Base-by-base conservation (phyloP, 2,113 vertebrate genomes). In the Ardeotis arabs region DNA sequence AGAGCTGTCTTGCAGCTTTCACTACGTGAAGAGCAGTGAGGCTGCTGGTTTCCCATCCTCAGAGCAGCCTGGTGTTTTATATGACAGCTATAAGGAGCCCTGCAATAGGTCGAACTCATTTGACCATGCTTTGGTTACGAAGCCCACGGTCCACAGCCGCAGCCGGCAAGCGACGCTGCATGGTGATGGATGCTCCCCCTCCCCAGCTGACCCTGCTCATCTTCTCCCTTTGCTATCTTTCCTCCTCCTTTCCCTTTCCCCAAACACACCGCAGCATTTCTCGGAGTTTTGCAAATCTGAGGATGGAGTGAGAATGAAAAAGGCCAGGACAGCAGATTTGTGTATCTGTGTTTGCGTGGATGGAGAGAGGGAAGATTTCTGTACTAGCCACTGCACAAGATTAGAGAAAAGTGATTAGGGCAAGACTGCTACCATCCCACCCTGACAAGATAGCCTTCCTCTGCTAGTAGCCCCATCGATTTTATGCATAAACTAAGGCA, bases 11-110 rank as follows among this genome's bases (percentile, higher is more conserved):
- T 49, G 64, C 60, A 95, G 82, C 28, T 59, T 66, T 87, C 80
- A 5, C 11, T 2, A 23, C 15, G 29, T 64, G 84, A 74, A 66
- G 4, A 93, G 66, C 78, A 74, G 45, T 4, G 33, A 95, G 89
- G 91, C 84, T 95, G 92, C 88, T 95, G 89, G 80, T 90, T 95
- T 95, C 69, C 56, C 60, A 67, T 75, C 76, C 91, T 92, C 81
- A 69, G 94, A 97, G 96, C 75, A 88, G 78, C 86, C 74, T 50
- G 72, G 39, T 87, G 90, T 58, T 94, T 90, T 81, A 62, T 50
- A 35, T 66, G 85, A 94, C 81, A 90, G 92, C 72, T 72, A 15
- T 47, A 60, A 95, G 87, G 81, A 83, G 79, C 60, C 59, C 37
- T 7, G 50, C 93, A 94, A 86, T 94, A 87, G 80, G 74, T 73